These are phyloP conservation scores for Puntigrus tetrazona DNA, from an alignment of 2,113 vertebrate genomes.

Conservation along the genomic window DNA sequence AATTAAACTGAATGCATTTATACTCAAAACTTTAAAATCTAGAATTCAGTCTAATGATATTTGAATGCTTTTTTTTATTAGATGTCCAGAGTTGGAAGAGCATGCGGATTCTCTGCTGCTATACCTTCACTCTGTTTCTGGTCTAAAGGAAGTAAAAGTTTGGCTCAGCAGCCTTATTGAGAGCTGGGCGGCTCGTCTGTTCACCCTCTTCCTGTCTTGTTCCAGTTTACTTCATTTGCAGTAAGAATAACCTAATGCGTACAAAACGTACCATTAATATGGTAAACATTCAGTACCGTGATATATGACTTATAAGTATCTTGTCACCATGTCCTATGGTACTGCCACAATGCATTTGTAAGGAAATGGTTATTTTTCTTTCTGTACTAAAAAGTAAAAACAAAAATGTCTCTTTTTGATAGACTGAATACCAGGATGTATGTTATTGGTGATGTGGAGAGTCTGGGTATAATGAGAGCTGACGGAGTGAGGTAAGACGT, in stretches of 20 bases:
- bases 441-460: background rate
- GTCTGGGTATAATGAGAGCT: slow-evolving; percentile 17
- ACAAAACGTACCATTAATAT: background rate
- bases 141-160: slow-evolving; percentile 5
- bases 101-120: background rate
- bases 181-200: slow-evolving; percentile 23
- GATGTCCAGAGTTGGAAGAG: background rate
- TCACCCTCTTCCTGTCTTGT: slow-evolving; percentile 30
- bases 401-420: background rate
- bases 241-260: background rate
- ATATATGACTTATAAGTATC: too few species aligned
- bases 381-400: background rate
- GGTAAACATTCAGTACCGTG: background rate
- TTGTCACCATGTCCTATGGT: background rate
- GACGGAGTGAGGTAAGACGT: background rate
- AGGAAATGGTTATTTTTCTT: background rate
- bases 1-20: too few species aligned
- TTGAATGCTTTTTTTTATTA: background rate
- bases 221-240: slow-evolving; percentile 7
- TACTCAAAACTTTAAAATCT: background rate
- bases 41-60: background rate
- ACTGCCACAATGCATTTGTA: background rate
- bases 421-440: background rate
- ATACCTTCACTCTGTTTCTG: slow-evolving; percentile 2
- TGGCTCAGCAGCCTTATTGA: background rate